Conservation (phyloP, 2,888 invertebrate genomes). For the Cryptophagus acutangulus region DNA sequence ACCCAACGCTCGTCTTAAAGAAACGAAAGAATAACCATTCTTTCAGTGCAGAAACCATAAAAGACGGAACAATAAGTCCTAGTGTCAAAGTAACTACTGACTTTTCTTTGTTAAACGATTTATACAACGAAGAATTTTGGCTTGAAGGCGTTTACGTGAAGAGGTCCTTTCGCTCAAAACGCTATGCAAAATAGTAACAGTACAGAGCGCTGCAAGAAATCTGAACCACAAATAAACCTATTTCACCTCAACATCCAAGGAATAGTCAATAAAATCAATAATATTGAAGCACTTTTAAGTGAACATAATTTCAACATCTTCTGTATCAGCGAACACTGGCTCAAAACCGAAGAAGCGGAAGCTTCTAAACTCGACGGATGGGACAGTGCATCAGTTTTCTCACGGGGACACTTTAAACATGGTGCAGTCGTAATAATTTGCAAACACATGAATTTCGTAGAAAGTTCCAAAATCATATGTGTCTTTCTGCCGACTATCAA, state of each 20-base stretch:
- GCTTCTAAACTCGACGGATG: background rate
- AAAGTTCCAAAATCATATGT: background rate
- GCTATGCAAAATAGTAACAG: background rate
- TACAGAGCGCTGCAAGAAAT: too few relatives aligned
- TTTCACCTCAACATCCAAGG: conserved; percentile 1
- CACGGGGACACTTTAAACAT: background rate
- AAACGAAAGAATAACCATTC: too few relatives aligned
- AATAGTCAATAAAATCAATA: background rate
- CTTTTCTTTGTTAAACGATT: background rate
- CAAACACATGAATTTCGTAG: background rate
- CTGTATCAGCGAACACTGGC: conserved; percentile 1
- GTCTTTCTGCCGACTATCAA: background rate
- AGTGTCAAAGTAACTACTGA: background rate
- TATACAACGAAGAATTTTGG: background rate
- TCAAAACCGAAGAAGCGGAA: background rate
- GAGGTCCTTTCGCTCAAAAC: background rate
- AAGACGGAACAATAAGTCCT: background rate
- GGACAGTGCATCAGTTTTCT: background rate
- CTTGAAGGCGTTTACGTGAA: background rate
- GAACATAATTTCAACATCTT: background rate
- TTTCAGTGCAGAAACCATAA: background rate
- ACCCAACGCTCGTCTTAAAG: too few relatives aligned
- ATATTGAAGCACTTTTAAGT: background rate
- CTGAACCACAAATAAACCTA: too few relatives aligned
- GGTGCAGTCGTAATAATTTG: conserved; percentile 1